A percentile compares a stretch with the other conserved stretches of the same genome.
Evolutionary conservation across 2,888 invertebrate genomes (phyloP).

Genomic region (Melanargia galathea): DNA sequence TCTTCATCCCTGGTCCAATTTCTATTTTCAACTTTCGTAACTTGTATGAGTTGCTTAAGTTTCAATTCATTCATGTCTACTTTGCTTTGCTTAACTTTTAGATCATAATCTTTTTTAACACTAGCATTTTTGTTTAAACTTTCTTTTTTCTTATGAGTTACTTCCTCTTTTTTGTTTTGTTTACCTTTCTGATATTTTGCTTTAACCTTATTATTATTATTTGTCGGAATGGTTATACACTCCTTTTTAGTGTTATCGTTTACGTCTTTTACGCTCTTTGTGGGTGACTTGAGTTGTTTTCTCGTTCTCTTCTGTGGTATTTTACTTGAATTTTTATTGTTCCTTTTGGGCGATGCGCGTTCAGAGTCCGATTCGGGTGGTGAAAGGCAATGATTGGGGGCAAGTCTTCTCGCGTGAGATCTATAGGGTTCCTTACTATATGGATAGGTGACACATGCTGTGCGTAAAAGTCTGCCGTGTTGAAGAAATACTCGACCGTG

Average conservation of each 20-base stretch:
- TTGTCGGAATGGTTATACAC: constrained; percentile 44
- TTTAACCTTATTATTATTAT: constrained; percentile 58
- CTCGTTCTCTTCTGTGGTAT: constrained; percentile 63
- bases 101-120: constrained; percentile 45
- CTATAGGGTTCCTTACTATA: constrained; percentile 76
- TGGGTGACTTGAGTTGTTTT: constrained; percentile 72
- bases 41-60: constrained; percentile 33
- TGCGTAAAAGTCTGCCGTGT: constrained; percentile 85
- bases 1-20: constrained; percentile 92
- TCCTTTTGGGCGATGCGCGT: constrained; percentile 61
- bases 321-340: constrained; percentile 53
- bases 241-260: constrained; percentile 72
- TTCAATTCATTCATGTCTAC: constrained; percentile 30
- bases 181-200: constrained; percentile 48
- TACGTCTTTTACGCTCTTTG: constrained; percentile 68
- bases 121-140: constrained; percentile 53
- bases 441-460: constrained; percentile 83
- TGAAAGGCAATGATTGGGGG: constrained; percentile 59
- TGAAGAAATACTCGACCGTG: constrained; percentile 89
- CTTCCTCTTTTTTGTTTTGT: constrained; percentile 48
- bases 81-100: constrained; percentile 36
- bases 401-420: constrained; percentile 66
- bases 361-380: constrained; percentile 70
- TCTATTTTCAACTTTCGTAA: constrained; percentile 48
- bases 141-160: constrained; percentile 53